Evolutionary conservation across 2,113 vertebrate species (phyloP).

Genomic region (Odontesthes bonariensis): DNA sequence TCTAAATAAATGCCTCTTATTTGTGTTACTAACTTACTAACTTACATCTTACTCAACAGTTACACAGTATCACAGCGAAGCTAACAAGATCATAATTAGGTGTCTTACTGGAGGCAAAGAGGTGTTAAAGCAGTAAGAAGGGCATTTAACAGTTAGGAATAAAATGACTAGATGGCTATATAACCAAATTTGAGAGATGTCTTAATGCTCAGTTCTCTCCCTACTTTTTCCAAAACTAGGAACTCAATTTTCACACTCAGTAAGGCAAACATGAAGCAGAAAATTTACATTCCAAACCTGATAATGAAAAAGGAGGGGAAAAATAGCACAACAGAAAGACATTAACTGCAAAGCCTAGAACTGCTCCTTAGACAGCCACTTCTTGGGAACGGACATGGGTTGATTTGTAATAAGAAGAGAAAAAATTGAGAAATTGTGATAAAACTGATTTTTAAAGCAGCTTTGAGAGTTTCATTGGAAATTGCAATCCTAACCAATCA

Average conservation of each 20-base stretch:
- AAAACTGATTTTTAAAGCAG: conserved; percentile 73
- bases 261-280: conserved; percentile 28
- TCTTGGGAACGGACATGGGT: conserved; percentile 41
- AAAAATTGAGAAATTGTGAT: conserved; percentile 62
- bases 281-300: conserved; percentile 39
- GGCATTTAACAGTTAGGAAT: conserved; percentile 61
- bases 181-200: conserved; percentile 39
- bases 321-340: conserved; percentile 33
- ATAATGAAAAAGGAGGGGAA: not conserved
- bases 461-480: conserved; percentile 74
- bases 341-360: conserved; percentile 61
- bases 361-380: conserved; percentile 51
- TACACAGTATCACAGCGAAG: conserved; percentile 24
- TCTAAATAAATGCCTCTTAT: conserved; percentile 58
- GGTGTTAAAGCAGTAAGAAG: conserved; percentile 31
- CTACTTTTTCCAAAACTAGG: not conserved
- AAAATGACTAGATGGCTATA: conserved; percentile 42
- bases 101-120: conserved; percentile 33
- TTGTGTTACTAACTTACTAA: conserved; percentile 51
- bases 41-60: conserved; percentile 40
- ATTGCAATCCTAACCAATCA: conserved; percentile 71
- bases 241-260: conserved; percentile 20
- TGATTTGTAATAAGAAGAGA: conserved; percentile 69
- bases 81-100: conserved; percentile 25
- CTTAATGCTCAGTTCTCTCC: conserved; percentile 22